Percentiles rank a stretch among this genome's conserved stretches.
These are phyloP conservation scores for Diorhabda elongata DNA, from an alignment of 1,140 invertebrate species.

Conservation along the genomic window DNA sequence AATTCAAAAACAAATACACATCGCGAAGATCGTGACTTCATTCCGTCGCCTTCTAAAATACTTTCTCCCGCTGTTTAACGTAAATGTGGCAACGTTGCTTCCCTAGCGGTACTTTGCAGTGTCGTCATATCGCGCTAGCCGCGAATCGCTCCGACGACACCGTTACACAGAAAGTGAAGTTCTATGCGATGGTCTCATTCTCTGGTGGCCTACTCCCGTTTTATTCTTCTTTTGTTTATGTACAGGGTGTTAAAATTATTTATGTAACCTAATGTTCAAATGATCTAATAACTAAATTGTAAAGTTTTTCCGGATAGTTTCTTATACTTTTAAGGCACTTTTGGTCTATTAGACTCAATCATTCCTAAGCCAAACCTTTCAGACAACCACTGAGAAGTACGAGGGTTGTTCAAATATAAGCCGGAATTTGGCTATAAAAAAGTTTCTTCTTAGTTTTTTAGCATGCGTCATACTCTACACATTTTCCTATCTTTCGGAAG, in stretches of 20 bases:
- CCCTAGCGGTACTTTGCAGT: slow-evolving; percentile 6
- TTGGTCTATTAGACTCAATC: too few relatives aligned
- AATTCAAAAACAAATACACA: not conserved
- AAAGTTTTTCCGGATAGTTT: too few relatives aligned
- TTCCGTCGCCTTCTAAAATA: not conserved
- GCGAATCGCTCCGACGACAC: not conserved
- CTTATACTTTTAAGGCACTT: too few relatives aligned
- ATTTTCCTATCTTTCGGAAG: too few relatives aligned
- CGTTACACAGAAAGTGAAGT: slow-evolving; percentile 2
- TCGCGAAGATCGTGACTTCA: not conserved
- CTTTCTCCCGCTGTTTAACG: not conserved
- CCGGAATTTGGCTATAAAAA: too few relatives aligned
- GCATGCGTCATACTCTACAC: too few relatives aligned
- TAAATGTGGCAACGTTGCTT: slow-evolving; percentile 4
- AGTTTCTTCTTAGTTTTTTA: too few relatives aligned
- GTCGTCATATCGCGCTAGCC: not conserved
- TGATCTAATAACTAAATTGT: too few relatives aligned
- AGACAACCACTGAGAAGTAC: too few relatives aligned
- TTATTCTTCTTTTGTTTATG: not conserved
- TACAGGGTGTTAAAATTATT: not conserved
- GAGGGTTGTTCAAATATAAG: too few relatives aligned
- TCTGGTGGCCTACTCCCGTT: slow-evolving; percentile 1
- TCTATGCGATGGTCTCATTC: slow-evolving; percentile 1
- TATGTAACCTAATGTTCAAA: too few relatives aligned
- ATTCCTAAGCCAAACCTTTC: too few relatives aligned